A percentile compares a stretch with the other conserved stretches of the same genome.
phyloP scores from a whole-genome alignment of 2,113 vertebrate species.

The Eudyptes chrysolophus region DNA sequence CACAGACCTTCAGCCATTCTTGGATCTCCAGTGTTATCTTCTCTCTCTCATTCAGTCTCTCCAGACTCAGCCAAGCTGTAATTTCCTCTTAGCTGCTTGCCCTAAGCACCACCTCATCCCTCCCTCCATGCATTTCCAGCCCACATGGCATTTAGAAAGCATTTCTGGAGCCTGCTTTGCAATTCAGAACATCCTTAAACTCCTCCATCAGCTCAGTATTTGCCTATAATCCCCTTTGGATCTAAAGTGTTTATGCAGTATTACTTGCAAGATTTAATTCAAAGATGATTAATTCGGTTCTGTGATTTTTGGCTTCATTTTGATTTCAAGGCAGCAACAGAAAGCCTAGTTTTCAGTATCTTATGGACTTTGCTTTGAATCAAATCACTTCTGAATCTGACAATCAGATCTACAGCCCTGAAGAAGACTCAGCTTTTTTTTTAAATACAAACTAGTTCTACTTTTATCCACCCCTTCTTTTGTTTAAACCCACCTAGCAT shows the following conservation, averaged over 20 bases:
- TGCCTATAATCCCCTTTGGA: slow-evolving; percentile 42
- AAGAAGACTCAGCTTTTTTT: not conserved
- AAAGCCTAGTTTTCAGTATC: not conserved
- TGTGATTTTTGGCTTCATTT: slow-evolving; percentile 30
- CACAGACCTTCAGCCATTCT: not conserved
- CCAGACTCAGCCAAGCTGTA: not conserved
- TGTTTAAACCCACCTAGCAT: not conserved
- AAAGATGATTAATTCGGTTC: slow-evolving; percentile 27
- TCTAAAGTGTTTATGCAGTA: slow-evolving; percentile 41
- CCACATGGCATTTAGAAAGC: not conserved
- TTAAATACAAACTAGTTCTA: not conserved
- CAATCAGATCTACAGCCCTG: not conserved
- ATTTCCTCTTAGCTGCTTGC: not conserved
- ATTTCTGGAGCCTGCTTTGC: slow-evolving; percentile 30
- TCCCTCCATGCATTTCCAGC: not conserved
- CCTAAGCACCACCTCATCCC: not conserved
- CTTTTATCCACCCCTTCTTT: not conserved
- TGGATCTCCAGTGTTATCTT: not conserved
- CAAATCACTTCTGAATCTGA: not conserved
- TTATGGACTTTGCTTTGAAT: not conserved
- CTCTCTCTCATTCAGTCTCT: not conserved
- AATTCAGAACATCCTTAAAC: slow-evolving; percentile 45
- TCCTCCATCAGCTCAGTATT: slow-evolving; percentile 22
- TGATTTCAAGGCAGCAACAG: not conserved
- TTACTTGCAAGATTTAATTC: slow-evolving; percentile 59